Evolutionary conservation across 1,140 invertebrate species (phyloP).

Genomic region (Oncopeltus fasciatus): DNA sequence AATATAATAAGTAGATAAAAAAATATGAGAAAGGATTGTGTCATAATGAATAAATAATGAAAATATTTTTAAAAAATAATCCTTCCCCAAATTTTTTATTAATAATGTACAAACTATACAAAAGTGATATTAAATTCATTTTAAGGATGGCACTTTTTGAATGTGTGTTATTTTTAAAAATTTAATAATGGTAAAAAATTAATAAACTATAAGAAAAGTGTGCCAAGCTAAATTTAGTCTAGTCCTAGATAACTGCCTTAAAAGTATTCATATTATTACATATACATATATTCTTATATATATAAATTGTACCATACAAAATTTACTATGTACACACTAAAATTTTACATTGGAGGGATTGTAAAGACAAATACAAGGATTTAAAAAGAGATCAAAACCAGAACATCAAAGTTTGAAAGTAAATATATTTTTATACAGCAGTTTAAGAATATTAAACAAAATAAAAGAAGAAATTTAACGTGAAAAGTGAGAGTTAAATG

Average conservation of each 20-base stretch:
- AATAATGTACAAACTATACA: not conserved
- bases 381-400: not conserved
- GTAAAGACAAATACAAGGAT: slow-evolving; percentile 12
- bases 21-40: not conserved
- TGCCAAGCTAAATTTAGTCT: slow-evolving; percentile 7
- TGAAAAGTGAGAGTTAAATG: not conserved
- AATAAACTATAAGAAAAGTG: not conserved
- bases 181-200: not conserved
- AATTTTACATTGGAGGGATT: slow-evolving; percentile 19
- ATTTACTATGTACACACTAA: slow-evolving; percentile 19
- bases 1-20: not conserved
- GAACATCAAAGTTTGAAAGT: no score
- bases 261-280: not conserved
- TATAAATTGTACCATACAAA: slow-evolving; percentile 13
- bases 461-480: not conserved
- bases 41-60: not conserved
- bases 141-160: not conserved
- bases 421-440: no score
- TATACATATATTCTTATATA: not conserved
- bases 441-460: no score
- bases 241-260: slow-evolving; percentile 1
- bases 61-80: not conserved
- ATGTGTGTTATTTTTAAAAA: no score
- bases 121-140: slow-evolving; percentile 4
- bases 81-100: not conserved